Base-by-base conservation (phyloP, 2,113 vertebrate species). In the Trematocara nigrifrons region DNA sequence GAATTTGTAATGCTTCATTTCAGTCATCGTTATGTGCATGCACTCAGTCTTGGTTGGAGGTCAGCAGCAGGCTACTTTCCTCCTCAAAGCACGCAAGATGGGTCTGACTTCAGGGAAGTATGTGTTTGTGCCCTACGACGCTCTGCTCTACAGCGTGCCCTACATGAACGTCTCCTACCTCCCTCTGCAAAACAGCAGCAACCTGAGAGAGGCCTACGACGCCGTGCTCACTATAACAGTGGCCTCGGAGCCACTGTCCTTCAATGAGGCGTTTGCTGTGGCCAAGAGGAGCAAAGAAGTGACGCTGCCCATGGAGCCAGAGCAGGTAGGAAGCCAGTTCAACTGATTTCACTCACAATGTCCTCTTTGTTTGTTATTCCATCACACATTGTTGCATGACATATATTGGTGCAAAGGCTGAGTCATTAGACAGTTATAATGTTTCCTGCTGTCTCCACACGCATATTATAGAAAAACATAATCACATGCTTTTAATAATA, bases 21-120 rank as follows among this genome's bases (percentile, higher is more conserved):
- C 94, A 99, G 98, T 98, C 77, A 95, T 99, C 61, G 90, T 99
- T 84, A 97, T 99, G 96, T 99, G 98, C 93, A 98, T 99, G 97
- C 97, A 97, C 91, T 99, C 97, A 0, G 86, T 96, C 53, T 95
- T 99, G 87, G 83, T 97, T 40, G 97, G 97, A 85, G 98, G 97
- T 12, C 88, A 97, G 54, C 97, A 96, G 56, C 97, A 99, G 88
- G 96, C 86, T 0, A 79, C 45, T 29, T 95, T 98, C 49, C 96
- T 99, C 20, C 95, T 96, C 66, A 97, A 96, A 91, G 97, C 97
- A 53, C 95, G 96, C 10, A 92, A 97, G 88, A 96, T 98, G 97
- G 97, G 98, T 42, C 93, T 98, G 89, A 97, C 97, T 1, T 96
- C 96, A 1, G 98, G 97, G 87, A 95, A 96, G 89, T 98, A 98